Evolutionary conservation across 1,140 invertebrate species (phyloP), one percentile per base, ranked within the genome.

Genomic region (Metopolophium dirhodum): DNA sequence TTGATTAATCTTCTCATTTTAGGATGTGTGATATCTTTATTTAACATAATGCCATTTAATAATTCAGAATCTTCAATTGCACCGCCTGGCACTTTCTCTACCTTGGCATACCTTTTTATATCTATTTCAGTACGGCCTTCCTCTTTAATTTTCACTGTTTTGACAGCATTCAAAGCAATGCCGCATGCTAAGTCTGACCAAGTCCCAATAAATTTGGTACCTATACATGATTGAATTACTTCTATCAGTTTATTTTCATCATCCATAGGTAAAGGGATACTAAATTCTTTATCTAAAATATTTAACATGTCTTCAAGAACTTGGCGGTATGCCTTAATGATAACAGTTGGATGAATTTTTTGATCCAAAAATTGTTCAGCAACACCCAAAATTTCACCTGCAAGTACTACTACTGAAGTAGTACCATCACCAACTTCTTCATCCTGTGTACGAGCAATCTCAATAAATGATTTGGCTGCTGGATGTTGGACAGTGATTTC

Each of bases 401-500:
- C 97, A 47, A 99, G 95, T 57, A 99, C 98, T 95, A 99, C 99
- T 14, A 99, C 99, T n/a, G 99, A 99, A 35, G 99, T 99, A 18
- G 99, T 99, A 54, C 99, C 99, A 96, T 99, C 99, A 61, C 99
- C 99, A 94, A 94, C 97, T 96, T 99, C 99, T 96, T 99, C 99
- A 96, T 99, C 99, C 95, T 99, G 99, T 94, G 99, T 99, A 94
- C 99, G 96, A 20, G 99, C 99, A 94, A 99, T 99, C 96, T 99
- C 99, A 95, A 99, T 99, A 97, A 99, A 99, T 41, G 98, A 98
- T 95, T 99, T 99, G 54, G 98, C 99, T 68, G 99, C 99, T 91
- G 99, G 99, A 96, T 99, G 99, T 95, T 99, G 98, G 3, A 99
- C 99, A n/a, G 98, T 99, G 94, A 99, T 99, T 95, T 99, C 99